Conservation (phyloP, 2,113 vertebrate genomes). For the Melanostigma gelatinosum region DNA sequence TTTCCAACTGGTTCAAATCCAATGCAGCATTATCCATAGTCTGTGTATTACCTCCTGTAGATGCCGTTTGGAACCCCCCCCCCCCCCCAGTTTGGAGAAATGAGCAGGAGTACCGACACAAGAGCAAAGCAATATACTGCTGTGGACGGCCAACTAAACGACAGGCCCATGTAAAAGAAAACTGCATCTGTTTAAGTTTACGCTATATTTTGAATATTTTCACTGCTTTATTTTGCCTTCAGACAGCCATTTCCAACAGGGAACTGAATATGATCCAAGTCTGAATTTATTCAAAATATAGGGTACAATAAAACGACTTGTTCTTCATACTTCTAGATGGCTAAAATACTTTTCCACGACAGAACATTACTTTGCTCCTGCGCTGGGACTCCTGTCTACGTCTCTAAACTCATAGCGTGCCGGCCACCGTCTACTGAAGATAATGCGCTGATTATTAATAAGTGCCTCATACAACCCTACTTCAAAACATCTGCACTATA, state of each 20-base stretch:
- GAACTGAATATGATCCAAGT: neutral
- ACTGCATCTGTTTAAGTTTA: neutral
- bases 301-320: neutral
- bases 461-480: too few species aligned
- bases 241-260: neutral
- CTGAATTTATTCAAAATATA: neutral
- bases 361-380: too few species aligned
- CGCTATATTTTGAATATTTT: neutral
- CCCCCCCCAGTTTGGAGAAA: neutral
- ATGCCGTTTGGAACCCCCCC: neutral
- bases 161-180: neutral
- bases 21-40: neutral
- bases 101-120: neutral
- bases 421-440: too few species aligned
- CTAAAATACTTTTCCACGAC: neutral
- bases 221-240: neutral
- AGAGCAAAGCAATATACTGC: neutral
- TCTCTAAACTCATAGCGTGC: too few species aligned
- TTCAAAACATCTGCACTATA: too few species aligned
- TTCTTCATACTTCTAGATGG: neutral
- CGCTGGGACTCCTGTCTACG: too few species aligned
- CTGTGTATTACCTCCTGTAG: neutral
- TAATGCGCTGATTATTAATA: too few species aligned
- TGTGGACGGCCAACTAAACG: neutral
- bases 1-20: neutral